Base-by-base conservation (phyloP, 2,113 vertebrate species). In the Chrysemys picta region DNA sequence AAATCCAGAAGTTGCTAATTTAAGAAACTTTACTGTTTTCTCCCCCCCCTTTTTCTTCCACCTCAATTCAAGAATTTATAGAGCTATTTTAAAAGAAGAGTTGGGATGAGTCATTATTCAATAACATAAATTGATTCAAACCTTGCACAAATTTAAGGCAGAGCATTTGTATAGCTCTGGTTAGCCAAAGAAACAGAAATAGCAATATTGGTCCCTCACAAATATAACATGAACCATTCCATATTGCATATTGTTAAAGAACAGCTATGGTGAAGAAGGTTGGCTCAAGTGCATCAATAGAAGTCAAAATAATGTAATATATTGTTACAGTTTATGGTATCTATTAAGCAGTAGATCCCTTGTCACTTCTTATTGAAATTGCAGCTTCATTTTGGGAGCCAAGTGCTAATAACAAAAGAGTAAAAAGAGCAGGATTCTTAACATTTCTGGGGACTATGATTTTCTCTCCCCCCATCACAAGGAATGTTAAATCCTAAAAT, bases 11-110 rank as follows among this genome's bases (percentile, higher is more conserved):
- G 83, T 3, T 87, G 21, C 22, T 81, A 91, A 93, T 25, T 85
- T 93, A 96, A 93, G 50, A 49, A 97, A 94, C 50, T 84, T 69
- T 47, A n/a, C 53, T 89, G 4, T 82, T 91, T 89, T 50, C 57
- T 79, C 65, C 16, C 9, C 25, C 6, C 14, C 49, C n/a, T 25
- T 81, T 91, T 89, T 4, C 88, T 86, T 93, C 88, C 50, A 59
- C n/a, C 2, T 10, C 69, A 59, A 75, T 92, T 91, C 47, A 89
- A 95, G 90, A 94, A 85, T 82, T 95, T 38, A 69, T 80, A 81
- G n/a, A 50, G 24, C 22, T 76, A 1, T 96, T 91, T 82, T 81
- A 62, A 93, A 93, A 25, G 49, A 2, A 59, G 22, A 57, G 85
- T 42, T 69, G 16, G 2, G 45, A 92, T 76, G 93, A 62, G 14